Percentiles rank a stretch among this genome's conserved stretches.
Evolutionary conservation across 2,797 vertebrate genomes (phyloP).

Genomic region (Cirrhinus mrigala): DNA sequence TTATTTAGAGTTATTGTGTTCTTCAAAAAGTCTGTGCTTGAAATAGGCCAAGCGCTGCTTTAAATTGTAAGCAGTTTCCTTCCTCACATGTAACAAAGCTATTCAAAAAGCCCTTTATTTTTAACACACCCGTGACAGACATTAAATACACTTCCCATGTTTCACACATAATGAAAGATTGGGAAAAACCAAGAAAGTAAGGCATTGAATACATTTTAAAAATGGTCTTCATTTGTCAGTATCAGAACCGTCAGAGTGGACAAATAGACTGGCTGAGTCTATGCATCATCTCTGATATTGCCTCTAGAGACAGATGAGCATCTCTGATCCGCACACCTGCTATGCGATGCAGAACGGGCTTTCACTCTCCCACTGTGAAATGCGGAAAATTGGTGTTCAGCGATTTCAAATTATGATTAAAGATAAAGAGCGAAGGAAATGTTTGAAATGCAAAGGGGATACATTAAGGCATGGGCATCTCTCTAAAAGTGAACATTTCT

Average conservation of each 20-base stretch:
- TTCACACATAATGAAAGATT: not conserved
- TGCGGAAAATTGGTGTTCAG: not conserved
- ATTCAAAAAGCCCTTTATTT: constrained; percentile 17
- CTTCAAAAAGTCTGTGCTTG: not conserved
- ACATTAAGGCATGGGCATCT: not conserved
- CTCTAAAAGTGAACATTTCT: not conserved
- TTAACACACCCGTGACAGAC: not conserved
- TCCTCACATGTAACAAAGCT: not conserved
- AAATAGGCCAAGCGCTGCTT: not conserved
- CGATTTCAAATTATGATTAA: constrained; percentile 6
- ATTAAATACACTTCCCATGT: not conserved
- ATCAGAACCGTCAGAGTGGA: not conserved
- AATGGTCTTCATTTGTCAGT: not conserved
- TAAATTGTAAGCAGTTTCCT: not conserved
- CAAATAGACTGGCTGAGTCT: constrained; percentile 9
- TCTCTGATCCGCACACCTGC: constrained; percentile 23
- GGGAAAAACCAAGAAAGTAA: not conserved
- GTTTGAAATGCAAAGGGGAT: not conserved
- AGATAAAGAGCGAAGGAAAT: not conserved
- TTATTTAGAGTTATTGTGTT: constrained; percentile 26
- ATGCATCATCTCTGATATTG: constrained; percentile 16
- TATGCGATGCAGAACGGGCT: not conserved
- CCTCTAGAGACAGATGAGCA: constrained; percentile 22
- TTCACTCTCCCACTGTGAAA: constrained; percentile 6
- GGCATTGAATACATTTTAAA: not conserved